Conservation (phyloP, 92 coral and sea anemone species). For the Umimayanthus kanabou region DNA sequence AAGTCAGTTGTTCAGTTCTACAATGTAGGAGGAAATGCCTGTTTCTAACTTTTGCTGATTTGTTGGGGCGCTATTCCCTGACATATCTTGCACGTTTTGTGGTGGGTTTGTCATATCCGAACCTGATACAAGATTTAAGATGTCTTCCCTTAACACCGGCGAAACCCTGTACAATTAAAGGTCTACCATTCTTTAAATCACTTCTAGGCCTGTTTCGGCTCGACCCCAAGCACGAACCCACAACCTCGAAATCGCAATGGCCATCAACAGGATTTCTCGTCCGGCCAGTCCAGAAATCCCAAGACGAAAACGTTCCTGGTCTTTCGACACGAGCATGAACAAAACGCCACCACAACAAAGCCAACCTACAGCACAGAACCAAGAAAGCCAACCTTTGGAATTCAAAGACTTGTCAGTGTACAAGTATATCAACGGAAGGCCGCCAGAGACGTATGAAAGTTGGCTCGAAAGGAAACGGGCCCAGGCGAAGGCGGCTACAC, state of each 20-base stretch:
- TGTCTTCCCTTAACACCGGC: too few relatives aligned
- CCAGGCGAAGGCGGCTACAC: constrained; percentile 40
- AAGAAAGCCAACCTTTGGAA: constrained; percentile 32
- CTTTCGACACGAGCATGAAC: constrained; percentile 25
- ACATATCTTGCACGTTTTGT: too few relatives aligned
- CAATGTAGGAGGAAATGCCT: too few relatives aligned
- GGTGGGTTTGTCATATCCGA: too few relatives aligned
- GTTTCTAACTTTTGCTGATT: too few relatives aligned
- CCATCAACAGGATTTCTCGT: constrained; percentile 18
- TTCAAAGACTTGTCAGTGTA: constrained; percentile 48
- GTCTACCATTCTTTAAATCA: not conserved
- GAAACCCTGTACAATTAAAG: not conserved
- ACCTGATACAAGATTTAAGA: too few relatives aligned
- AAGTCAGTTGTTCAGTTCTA: too few relatives aligned
- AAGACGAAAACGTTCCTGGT: constrained; percentile 21
- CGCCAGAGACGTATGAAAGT: constrained; percentile 71
- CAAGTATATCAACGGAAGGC: constrained; percentile 51
- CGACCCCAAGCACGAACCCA: constrained; percentile 39
- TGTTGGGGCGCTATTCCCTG: too few relatives aligned
- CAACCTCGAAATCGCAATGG: constrained; percentile 56
- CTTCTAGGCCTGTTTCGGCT: constrained; percentile 50
- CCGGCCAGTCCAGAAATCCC: constrained; percentile 33
- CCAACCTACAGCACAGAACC: not conserved
- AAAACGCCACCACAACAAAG: constrained; percentile 23
- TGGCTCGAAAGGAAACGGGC: constrained; percentile 90